Evolutionary conservation across 2,113 vertebrate species (phyloP).

Genomic region (human): GRCh38 chr14:32684001-32684500

Average conservation of each 20-base stretch:
- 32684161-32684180: not conserved
- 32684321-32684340: not conserved
- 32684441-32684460: constrained; percentile 15
- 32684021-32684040: not conserved
- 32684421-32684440: not conserved
- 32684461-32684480: not conserved
- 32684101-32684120: not conserved
- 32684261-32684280: not conserved
- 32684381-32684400: not conserved
- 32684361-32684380: not conserved
- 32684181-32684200: not conserved
- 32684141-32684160: not conserved
- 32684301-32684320: not conserved
- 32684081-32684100: not conserved
- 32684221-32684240: not conserved
- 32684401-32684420: not conserved
- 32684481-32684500: not conserved
- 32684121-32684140: not conserved
- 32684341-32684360: not conserved
- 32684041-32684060: not conserved
- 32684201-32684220: not conserved
- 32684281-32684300: constrained; percentile 25
- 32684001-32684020: not conserved
- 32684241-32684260: not conserved
- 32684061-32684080: not conserved